These are phyloP conservation scores for Perithous albicinctus DNA, from an alignment of 2,888 invertebrate species.

Conservation along the genomic window DNA sequence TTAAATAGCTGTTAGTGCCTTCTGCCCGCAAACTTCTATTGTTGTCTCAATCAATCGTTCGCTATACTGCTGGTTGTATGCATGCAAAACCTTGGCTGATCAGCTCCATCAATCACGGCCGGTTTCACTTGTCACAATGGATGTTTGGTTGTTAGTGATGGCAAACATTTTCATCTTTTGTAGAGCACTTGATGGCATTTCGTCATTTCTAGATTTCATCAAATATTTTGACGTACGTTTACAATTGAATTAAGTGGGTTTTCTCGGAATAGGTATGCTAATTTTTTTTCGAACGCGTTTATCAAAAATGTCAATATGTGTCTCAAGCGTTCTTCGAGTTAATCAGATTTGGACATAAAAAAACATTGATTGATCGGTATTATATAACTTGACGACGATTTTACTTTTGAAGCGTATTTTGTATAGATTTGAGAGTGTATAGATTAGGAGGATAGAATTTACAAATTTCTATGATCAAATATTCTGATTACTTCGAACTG, in stretches of 20 bases:
- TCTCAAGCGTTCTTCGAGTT: too few relatives aligned
- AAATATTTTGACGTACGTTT: not conserved
- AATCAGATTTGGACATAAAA: too few relatives aligned
- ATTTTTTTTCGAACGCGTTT: too few relatives aligned
- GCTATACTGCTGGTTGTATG: slow-evolving; percentile 1
- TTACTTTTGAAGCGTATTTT: too few relatives aligned
- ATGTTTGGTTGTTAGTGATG: not conserved
- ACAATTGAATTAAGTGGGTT: not conserved
- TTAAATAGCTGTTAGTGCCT: slow-evolving; percentile 42
- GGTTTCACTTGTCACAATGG: slow-evolving; percentile 11
- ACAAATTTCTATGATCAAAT: too few relatives aligned
- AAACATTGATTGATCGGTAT: too few relatives aligned
- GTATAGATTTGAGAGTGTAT: too few relatives aligned
- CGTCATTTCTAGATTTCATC: slow-evolving; percentile 1
- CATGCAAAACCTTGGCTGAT: slow-evolving; percentile 23
- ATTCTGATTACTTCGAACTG: too few relatives aligned
- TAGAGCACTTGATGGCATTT: not conserved
- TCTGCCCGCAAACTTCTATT: slow-evolving; percentile 35
- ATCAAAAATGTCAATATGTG: too few relatives aligned
- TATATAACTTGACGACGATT: too few relatives aligned
- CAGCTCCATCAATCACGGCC: slow-evolving; percentile 45
- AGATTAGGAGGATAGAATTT: too few relatives aligned
- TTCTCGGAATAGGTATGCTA: too few relatives aligned
- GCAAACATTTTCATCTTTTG: slow-evolving; percentile 4
- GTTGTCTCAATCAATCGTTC: slow-evolving; percentile 57